Percentiles rank a stretch among this genome's conserved stretches.
Evolutionary conservation across 2,888 invertebrate genomes (phyloP).

Genomic region (Diogma glabrata): DNA sequence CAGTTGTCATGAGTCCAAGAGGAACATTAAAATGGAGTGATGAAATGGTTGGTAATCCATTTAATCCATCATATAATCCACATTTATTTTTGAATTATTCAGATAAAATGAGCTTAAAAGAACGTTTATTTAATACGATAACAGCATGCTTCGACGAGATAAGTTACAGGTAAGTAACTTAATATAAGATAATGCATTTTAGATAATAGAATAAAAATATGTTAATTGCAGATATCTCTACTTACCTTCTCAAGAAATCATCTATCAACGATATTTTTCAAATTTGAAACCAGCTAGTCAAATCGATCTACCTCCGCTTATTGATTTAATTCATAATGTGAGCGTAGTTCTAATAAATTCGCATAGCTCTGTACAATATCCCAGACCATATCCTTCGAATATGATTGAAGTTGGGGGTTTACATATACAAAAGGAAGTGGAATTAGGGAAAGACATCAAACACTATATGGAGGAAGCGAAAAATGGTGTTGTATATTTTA

Average conservation of each 20-base stretch:
- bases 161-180: conserved; percentile 29
- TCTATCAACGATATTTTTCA: conserved; percentile 32
- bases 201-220: not conserved
- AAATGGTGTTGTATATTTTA: conserved; percentile 36
- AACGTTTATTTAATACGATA: conserved; percentile 36
- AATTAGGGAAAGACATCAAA: conserved; percentile 23
- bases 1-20: conserved; percentile 34
- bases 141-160: conserved; percentile 32
- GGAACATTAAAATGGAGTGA: conserved; percentile 38
- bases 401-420: conserved; percentile 32
- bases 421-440: conserved; percentile 22
- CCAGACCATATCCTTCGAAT: conserved; percentile 32
- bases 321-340: conserved; percentile 31
- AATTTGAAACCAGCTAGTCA: conserved; percentile 22
- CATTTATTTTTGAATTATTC: conserved; percentile 34
- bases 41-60: conserved; percentile 38
- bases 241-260: conserved; percentile 32
- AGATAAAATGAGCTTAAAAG: conserved; percentile 36
- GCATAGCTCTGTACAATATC: conserved; percentile 32
- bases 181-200: not conserved
- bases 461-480: conserved; percentile 32
- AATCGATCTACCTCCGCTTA: conserved; percentile 28
- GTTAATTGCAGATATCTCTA: conserved; percentile 31
- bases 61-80: conserved; percentile 37
- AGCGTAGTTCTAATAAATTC: conserved; percentile 34